Evolutionary conservation across 2,797 vertebrate genomes (phyloP).

Genomic region (Nyctalus aviator): DNA sequence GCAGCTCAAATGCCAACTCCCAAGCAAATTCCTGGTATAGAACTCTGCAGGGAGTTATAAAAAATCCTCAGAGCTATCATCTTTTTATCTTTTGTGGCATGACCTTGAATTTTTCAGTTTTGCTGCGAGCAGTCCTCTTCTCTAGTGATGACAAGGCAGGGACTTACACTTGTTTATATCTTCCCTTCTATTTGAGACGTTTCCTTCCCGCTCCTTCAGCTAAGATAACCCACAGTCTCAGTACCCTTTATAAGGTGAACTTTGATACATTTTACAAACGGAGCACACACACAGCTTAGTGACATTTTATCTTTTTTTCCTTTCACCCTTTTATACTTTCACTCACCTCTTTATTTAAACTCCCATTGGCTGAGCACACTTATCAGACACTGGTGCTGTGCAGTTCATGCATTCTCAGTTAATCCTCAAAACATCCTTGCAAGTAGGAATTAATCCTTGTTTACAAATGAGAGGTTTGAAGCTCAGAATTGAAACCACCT

Average conservation of each 20-base stretch:
- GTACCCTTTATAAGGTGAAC: not conserved
- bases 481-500: slow-evolving; percentile 18
- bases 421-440: slow-evolving; percentile 41
- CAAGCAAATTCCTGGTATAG: slow-evolving; percentile 36
- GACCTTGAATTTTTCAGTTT: slow-evolving; percentile 14
- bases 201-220: not conserved
- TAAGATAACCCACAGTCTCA: not conserved
- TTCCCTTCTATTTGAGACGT: slow-evolving; percentile 1
- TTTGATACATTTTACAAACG: slow-evolving; percentile 1
- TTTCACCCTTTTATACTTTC: slow-evolving; percentile 53
- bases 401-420: not conserved
- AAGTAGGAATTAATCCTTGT: not conserved
- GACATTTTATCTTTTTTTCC: slow-evolving; percentile 13
- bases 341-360: not conserved
- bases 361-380: not conserved
- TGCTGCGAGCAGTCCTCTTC: slow-evolving; percentile 21
- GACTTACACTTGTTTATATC: slow-evolving; percentile 11
- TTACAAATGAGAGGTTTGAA: slow-evolving; percentile 51
- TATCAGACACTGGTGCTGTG: slow-evolving; percentile 8
- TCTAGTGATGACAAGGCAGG: slow-evolving; percentile 1
- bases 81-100: not conserved
- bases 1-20: not conserved
- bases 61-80: slow-evolving; percentile 6
- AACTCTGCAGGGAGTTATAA: not conserved
- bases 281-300: not conserved